phyloP scores from a whole-genome alignment of 2,113 vertebrate species.

The Cheilinus undulatus region DNA sequence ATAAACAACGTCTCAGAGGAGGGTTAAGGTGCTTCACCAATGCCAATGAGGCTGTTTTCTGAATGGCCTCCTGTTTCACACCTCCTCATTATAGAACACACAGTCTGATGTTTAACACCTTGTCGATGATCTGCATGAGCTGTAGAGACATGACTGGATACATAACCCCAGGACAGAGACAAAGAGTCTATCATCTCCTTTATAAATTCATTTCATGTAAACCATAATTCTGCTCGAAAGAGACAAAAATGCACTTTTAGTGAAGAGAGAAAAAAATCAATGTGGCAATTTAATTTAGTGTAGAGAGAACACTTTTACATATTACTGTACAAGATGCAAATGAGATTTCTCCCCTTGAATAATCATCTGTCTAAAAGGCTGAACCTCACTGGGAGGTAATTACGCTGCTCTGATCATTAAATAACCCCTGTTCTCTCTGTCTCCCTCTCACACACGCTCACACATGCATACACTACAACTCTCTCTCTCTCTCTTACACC shows the following conservation, averaged over 20 bases:
- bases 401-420: conserved; percentile 76
- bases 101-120: conserved; percentile 50
- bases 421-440: conserved; percentile 65
- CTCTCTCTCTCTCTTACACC: conserved; percentile 1
- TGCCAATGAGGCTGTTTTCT: conserved; percentile 1
- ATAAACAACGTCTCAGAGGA: too few species aligned
- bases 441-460: neutral
- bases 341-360: conserved; percentile 75
- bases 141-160: conserved; percentile 30
- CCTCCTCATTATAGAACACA: conserved; percentile 33
- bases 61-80: conserved; percentile 28
- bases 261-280: conserved; percentile 49
- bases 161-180: conserved; percentile 29
- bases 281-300: conserved; percentile 74
- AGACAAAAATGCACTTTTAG: conserved; percentile 48
- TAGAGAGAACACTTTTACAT: conserved; percentile 75
- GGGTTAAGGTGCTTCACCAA: conserved; percentile 3
- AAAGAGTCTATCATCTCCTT: conserved; percentile 43
- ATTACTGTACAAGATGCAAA: conserved; percentile 80
- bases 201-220: conserved; percentile 54
- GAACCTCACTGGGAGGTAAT: conserved; percentile 77
- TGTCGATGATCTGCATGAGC: conserved; percentile 58
- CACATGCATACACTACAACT: neutral
- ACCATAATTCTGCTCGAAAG: conserved; percentile 52
- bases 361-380: conserved; percentile 78